These are phyloP conservation scores for Hylaea fasciaria DNA, from an alignment of 2,888 invertebrate genomes.

Conservation along the genomic window DNA sequence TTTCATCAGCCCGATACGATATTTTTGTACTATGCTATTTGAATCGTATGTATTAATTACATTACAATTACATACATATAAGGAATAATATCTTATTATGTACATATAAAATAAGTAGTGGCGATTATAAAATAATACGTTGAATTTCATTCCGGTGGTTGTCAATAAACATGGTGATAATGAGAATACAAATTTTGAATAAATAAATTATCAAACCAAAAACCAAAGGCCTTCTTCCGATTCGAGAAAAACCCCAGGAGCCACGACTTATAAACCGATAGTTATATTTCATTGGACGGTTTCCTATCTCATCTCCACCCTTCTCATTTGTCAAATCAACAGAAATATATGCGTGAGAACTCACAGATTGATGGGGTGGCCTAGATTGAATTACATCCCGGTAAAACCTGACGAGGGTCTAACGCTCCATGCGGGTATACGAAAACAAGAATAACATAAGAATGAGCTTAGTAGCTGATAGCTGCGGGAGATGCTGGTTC, in stretches of 20 bases:
- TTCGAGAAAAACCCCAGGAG: not conserved
- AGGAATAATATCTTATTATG: too few relatives aligned
- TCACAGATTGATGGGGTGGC: constrained; percentile 82
- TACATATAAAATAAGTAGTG: too few relatives aligned
- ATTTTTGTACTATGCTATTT: too few relatives aligned
- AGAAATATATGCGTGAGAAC: constrained; percentile 84
- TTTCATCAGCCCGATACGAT: too few relatives aligned
- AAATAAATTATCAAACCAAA: too few relatives aligned
- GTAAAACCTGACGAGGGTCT: constrained; percentile 83
- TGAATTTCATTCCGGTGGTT: too few relatives aligned
- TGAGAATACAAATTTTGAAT: too few relatives aligned
- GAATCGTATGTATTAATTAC: too few relatives aligned
- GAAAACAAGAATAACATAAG: constrained; percentile 75
- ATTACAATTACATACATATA: too few relatives aligned
- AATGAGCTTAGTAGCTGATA: constrained; percentile 66
- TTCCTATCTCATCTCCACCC: constrained; percentile 73
- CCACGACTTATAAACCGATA: constrained; percentile 47
- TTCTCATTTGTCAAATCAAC: constrained; percentile 85
- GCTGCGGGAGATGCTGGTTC: constrained; percentile 29
- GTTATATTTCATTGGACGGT: constrained; percentile 62
- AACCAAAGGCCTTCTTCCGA: not conserved
- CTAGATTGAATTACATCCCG: constrained; percentile 84
- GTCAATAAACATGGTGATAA: too few relatives aligned
- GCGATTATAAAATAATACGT: too few relatives aligned
- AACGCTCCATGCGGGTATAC: constrained; percentile 69